These are phyloP conservation scores for Agonopterix arenella DNA, from an alignment of 2,888 invertebrate genomes.

Conservation along the genomic window DNA sequence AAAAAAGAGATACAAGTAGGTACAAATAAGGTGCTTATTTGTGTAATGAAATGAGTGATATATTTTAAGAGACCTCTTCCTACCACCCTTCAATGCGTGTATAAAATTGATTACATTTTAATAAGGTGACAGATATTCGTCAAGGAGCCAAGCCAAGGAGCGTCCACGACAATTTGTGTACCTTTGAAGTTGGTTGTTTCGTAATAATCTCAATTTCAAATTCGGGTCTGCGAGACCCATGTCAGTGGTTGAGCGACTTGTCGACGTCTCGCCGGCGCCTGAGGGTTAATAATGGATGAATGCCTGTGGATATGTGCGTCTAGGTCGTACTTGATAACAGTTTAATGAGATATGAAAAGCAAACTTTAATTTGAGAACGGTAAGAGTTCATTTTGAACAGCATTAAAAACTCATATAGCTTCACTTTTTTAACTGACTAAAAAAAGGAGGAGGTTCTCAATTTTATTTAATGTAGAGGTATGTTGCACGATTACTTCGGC, in stretches of 20 bases:
- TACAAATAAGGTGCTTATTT: no score
- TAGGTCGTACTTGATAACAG: neutral
- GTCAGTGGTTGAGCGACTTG: constrained; percentile 12
- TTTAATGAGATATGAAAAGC: neutral
- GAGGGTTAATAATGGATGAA: constrained; percentile 8
- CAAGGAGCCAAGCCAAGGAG: neutral
- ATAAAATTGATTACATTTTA: neutral
- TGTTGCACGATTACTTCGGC: no score
- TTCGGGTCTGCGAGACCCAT: constrained; percentile 13
- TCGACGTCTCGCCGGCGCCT: constrained; percentile 4
- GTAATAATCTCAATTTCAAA: constrained; percentile 16
- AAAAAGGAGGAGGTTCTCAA: no score
- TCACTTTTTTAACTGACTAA: no score
- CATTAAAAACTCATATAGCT: no score
- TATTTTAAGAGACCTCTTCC: no score
- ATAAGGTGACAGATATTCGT: neutral
- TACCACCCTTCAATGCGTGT: neutral
- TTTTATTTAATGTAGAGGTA: no score
- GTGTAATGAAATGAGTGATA: no score
- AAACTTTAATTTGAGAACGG: no score
- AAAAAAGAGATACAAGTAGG: no score
- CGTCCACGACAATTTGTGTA: constrained; percentile 7
- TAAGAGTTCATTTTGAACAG: no score
- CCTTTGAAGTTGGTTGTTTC: constrained; percentile 15
- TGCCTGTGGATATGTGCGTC: neutral